Evolutionary conservation across 2,888 invertebrate genomes (phyloP), one percentile per base, ranked within the genome.

Genomic region (Lasioglossum figueresi): DNA sequence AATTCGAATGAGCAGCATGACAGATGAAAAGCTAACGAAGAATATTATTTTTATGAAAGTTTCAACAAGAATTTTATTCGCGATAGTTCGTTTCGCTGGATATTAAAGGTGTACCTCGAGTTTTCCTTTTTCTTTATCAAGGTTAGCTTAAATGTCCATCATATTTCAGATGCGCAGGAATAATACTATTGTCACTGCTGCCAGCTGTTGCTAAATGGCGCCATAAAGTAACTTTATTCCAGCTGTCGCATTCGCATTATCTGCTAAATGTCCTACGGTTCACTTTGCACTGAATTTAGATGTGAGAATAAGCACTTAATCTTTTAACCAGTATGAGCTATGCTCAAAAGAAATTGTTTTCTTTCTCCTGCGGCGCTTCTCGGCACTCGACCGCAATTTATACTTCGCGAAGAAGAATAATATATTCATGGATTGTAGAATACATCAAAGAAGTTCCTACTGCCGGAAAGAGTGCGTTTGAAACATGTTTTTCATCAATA

Each of bases 121-220:
- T 14, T 27, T 70, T n/a, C 27, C 43, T 37, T 77, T 45, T 52
- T 45, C 73, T 83, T 83, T 59, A 74, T 74, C 72, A 80, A 82
- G 76, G 48, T 75, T 83, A 79, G 68, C 78, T 81, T 78, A 81
- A 89, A 85, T 34, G 68, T 68, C 31, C 76, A 34, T 83, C 77
- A 84, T 78, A 78, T 68, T 80, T 81, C 77, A 82, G 68, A 68
- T 80, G 85, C 73, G 52, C 34, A 37, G 75, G 56, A 77, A 80
- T 86, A 86, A 85, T 86, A 80, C 87, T 75, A 86, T 86, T 86
- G 86, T 86, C 86, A 76, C 48, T 79, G 86, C 76, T 82, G 76
- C 77, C 81, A 83, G 87, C 82, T 89, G 89, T 79, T 88, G 73
- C 88, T 88, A 88, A 89, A 85, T 82, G 84, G 82, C 80, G 82